Evolutionary conservation across 2,113 vertebrate genomes (phyloP), one percentile per base, ranked within the genome.

Genomic region (Saccopteryx bilineata): DNA sequence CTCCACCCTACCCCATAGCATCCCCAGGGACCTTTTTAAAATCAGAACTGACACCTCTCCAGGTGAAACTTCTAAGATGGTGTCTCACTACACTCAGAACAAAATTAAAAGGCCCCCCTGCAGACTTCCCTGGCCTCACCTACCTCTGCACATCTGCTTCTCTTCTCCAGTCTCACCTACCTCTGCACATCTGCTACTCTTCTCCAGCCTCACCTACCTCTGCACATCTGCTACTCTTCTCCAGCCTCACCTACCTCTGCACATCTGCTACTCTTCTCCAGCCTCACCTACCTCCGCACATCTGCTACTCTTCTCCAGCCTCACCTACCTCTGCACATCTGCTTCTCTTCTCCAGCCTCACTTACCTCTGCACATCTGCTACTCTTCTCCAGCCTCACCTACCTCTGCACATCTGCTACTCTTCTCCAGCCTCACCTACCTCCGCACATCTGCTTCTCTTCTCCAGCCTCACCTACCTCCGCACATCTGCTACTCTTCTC

Each of bases 41-140:
- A 79, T 78, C 33, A 89, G 46, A 92, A 61, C 79, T 54, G n/a
- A 78, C 14, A 54, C 58, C 48, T 78, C 31, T 76, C 65, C 39
- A 46, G 54, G n/a, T 85, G 76, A 95, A 93, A 75, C 24, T 90
- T 61, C 81, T 87, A 63, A 85, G 88, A 84, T 5, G 72, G 50
- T 23, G 3, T 54, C 48, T 76, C 23, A 1, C 9, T 68, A 46
- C 8, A 60, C 69, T 78, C 21, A 31, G 5, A 81, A 85, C 74
- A 68, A 71, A 94, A 87, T n/a, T 11, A n/a, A 56, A 91, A 88
- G 46, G 14, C 14, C 1, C 7, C n/a, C 9, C 19, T 11, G 26
- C 12, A 1, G 85, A 24, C 7, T 48, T 31, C 11, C 10, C n/a
- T 0, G 21, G 39, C 24, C 23, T 74, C 54, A 21, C 33, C 54